Conservation (phyloP, 2,797 vertebrate species). For the Sciurus vulgaris region DNA sequence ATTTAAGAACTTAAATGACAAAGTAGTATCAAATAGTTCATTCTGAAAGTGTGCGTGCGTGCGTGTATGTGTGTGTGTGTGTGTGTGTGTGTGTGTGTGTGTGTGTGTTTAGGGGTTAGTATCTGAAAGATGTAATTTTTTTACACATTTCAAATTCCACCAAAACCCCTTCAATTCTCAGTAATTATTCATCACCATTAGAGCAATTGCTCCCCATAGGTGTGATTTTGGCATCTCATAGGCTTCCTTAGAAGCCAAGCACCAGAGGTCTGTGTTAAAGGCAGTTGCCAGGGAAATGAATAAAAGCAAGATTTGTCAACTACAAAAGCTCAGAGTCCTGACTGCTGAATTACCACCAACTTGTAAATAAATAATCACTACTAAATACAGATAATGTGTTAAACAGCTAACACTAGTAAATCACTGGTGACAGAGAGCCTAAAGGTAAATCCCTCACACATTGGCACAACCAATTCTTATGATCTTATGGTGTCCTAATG, state of each 20-base stretch:
- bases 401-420: slow-evolving; percentile 88
- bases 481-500: slow-evolving; percentile 81
- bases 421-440: slow-evolving; percentile 88
- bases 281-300: slow-evolving; percentile 85
- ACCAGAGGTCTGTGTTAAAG: slow-evolving; percentile 82
- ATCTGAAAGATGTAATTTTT: neutral
- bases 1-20: slow-evolving; percentile 54
- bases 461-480: slow-evolving; percentile 87
- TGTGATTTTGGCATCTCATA: slow-evolving; percentile 73
- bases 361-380: slow-evolving; percentile 90
- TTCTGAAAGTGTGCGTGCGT: neutral
- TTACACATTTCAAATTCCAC: slow-evolving; percentile 46
- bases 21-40: slow-evolving; percentile 16
- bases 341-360: slow-evolving; percentile 86
- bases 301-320: slow-evolving; percentile 83
- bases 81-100: too few relatives aligned
- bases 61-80: too few relatives aligned
- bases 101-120: neutral
- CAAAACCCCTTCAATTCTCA: slow-evolving; percentile 65
- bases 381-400: slow-evolving; percentile 89
- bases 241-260: slow-evolving; percentile 81
- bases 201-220: slow-evolving; percentile 59
- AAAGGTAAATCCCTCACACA: slow-evolving; percentile 86
- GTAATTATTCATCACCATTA: slow-evolving; percentile 50
- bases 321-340: slow-evolving; percentile 85